Conservation (phyloP, 2,797 vertebrate species). For the Karalla daura region DNA sequence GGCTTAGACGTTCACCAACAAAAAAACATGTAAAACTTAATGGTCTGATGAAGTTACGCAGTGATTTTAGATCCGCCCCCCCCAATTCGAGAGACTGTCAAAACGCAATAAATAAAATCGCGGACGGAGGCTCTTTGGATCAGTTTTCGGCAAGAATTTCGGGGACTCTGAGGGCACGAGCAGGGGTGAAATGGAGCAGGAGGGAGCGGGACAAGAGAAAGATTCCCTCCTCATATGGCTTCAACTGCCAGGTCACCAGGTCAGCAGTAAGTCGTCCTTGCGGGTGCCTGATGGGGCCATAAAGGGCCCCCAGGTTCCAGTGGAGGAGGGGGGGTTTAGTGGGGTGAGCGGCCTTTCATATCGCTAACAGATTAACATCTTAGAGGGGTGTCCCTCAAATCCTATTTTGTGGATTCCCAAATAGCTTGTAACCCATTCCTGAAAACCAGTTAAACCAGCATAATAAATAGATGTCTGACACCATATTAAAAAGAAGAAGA, state of each 20-base stretch:
- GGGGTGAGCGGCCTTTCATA: slow-evolving; percentile 85
- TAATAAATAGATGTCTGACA: slow-evolving; percentile 86
- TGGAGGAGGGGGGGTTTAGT: slow-evolving; percentile 74
- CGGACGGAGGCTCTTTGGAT: neutral
- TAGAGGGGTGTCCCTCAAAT: slow-evolving; percentile 81
- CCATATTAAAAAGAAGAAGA: slow-evolving; percentile 82
- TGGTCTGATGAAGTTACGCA: neutral
- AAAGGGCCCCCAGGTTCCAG: slow-evolving; percentile 79
- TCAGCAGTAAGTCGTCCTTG: slow-evolving; percentile 84
- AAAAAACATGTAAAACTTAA: neutral
- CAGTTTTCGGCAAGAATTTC: neutral
- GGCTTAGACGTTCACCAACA: neutral
- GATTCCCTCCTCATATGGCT: slow-evolving; percentile 82
- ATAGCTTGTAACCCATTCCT: slow-evolving; percentile 83
- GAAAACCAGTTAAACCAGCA: slow-evolving; percentile 83
- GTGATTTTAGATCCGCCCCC: slow-evolving; percentile 2
- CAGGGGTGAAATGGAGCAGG: slow-evolving; percentile 2
- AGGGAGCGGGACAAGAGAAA: slow-evolving; percentile 66
- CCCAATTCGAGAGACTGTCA: neutral
- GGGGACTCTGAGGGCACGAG: neutral
- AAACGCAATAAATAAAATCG: slow-evolving; percentile 13
- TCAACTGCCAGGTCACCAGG: slow-evolving; percentile 83
- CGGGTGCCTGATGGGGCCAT: slow-evolving; percentile 85
- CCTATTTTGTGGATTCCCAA: slow-evolving; percentile 84
- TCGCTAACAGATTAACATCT: slow-evolving; percentile 85